Evolutionary conservation across 1,140 invertebrate genomes (phyloP), one percentile per base, ranked within the genome.

Genomic region (Trichomalopsis sarcophagae): DNA sequence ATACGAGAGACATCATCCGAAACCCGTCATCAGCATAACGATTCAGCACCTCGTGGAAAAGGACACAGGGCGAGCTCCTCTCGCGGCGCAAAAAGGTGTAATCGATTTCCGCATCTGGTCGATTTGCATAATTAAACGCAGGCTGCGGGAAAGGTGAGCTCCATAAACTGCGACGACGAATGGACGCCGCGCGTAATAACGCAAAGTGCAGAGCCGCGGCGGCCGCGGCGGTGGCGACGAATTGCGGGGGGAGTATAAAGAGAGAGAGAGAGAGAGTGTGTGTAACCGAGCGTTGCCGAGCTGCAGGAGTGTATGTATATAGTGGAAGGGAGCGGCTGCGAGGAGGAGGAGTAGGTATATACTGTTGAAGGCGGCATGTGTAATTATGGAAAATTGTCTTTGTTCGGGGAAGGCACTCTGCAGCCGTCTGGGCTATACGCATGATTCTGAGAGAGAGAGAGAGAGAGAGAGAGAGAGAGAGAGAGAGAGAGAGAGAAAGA

Each of bases 101-200:
- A 84, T 73, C 77, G 76, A 84, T 84, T 79, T 84, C 68, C 83
- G 68, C 69, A 80, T 84, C 83, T 84, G 69, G 77, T n/a, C 75
- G 75, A 84, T 84, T 84, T 84, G 66, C 83, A 80, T 84, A 84
- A 84, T 84, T 80, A 80, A 84, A 78, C 75, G 62, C 40, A 73
- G 14, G 44, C 55, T 62, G 55, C 47, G 71, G 33, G 68, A 55
- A 81, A 81, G 69, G 68, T 81, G 71, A 81, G 44, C 68, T 33
- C 77, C 17, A 36, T 50, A 62, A 68, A 79, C 17, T 68, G 77
- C 21, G 77, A 69, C 69, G 44, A 81, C 44, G 80, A 73, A 81
- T 74, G 47, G 50, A 66, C 30, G 71, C 40, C 13, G 50, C 27
- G 17, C 2, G 71, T 82, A 82, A 82, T 82, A 82, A 62, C 81